These are phyloP conservation scores for Manduca sexta DNA, from an alignment of 1,140 invertebrate genomes.

Conservation along the genomic window DNA sequence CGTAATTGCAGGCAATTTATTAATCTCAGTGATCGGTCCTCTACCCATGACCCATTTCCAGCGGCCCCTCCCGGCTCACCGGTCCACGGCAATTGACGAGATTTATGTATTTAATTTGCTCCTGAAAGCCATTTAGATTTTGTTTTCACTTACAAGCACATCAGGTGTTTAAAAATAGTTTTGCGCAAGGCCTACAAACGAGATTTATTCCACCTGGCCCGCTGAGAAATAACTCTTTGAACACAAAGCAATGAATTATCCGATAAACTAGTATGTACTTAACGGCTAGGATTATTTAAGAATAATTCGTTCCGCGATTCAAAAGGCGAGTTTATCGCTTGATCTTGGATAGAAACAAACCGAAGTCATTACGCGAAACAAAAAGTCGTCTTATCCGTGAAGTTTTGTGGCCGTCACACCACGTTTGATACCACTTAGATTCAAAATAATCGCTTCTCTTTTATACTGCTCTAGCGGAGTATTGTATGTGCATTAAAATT, in stretches of 20 bases:
- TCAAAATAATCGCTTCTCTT: background rate
- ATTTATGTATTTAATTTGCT: conserved; percentile 10
- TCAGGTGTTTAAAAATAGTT: too few species aligned
- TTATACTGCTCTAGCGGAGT: too few species aligned
- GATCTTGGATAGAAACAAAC: too few species aligned
- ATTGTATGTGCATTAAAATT: too few species aligned
- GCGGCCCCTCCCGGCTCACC: conserved; percentile 2
- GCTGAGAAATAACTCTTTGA: too few species aligned
- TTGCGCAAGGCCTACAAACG: too few species aligned
- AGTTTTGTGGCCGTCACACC: background rate
- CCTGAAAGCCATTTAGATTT: background rate
- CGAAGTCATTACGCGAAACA: background rate
- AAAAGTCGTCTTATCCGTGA: background rate
- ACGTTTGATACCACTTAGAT: background rate
- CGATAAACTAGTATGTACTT: background rate
- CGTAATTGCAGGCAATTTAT: conserved; percentile 3
- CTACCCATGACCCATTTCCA: conserved; percentile 13
- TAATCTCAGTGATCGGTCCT: background rate
- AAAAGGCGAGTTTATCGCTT: too few species aligned
- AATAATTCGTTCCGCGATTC: too few species aligned
- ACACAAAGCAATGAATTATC: too few species aligned
- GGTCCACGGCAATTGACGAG: conserved; percentile 8
- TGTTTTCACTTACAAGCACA: background rate
- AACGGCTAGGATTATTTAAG: background rate
- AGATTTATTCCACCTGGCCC: too few species aligned